Percentiles rank a stretch among this genome's conserved stretches.
Conservation (phyloP, 1,140 invertebrate species). For the Zaprionus vittiger region DNA sequence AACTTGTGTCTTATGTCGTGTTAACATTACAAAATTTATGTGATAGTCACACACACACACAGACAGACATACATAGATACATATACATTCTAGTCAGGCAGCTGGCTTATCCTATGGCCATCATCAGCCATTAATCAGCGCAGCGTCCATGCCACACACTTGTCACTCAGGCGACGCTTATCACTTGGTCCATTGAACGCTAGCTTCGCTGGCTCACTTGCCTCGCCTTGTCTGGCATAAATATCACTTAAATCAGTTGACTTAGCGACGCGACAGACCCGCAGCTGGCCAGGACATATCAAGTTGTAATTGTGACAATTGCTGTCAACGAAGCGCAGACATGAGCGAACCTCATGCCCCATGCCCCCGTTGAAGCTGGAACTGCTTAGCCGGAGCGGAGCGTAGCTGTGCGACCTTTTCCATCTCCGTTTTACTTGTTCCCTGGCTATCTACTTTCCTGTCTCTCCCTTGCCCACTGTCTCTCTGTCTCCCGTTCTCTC, state of each 20-base stretch:
- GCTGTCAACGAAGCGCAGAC: constrained; percentile 73
- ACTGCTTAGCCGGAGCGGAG: constrained; percentile 60
- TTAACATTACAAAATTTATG: constrained; percentile 79
- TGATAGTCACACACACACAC: constrained; percentile 27
- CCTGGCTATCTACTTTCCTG: background rate
- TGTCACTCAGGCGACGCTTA: constrained; percentile 79
- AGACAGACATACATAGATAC: background rate
- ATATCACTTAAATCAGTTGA: constrained; percentile 83
- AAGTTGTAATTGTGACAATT: constrained; percentile 83
- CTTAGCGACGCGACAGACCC: constrained; percentile 63
- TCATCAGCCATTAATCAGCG: constrained; percentile 72
- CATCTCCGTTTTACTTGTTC: background rate
- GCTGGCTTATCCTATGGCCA: constrained; percentile 47
- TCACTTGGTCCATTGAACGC: constrained; percentile 81
- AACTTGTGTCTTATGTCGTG: constrained; percentile 77
- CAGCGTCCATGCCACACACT: constrained; percentile 55
- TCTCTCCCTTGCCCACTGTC: background rate
- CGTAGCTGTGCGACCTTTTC: constrained; percentile 36
- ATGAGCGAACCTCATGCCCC: constrained; percentile 3
- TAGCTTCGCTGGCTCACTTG: background rate
- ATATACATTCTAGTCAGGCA: background rate
- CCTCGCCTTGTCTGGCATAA: constrained; percentile 61
- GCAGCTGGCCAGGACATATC: constrained; percentile 74
- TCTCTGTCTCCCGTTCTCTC: constrained; percentile 13
- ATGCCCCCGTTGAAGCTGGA: constrained; percentile 14